These are phyloP conservation scores for Chaetophractus vellerosus DNA, from an alignment of 2,797 vertebrate species.

Conservation along the genomic window DNA sequence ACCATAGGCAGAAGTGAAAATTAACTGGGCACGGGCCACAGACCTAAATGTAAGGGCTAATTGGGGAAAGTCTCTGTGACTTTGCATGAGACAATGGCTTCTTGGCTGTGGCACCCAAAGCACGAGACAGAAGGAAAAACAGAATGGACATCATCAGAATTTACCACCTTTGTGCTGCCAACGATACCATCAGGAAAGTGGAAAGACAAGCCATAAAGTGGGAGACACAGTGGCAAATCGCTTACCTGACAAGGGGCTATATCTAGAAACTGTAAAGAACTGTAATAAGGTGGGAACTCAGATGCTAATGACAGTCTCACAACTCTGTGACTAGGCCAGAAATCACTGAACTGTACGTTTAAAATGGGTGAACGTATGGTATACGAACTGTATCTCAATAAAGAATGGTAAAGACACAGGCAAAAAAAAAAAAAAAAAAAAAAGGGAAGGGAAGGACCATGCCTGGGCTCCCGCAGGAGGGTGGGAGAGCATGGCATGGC, in stretches of 20 bases:
- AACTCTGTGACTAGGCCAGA: background rate
- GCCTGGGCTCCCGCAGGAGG: background rate
- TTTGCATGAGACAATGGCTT: background rate
- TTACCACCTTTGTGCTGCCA: background rate
- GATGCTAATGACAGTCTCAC: no score
- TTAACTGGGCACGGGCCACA: constrained; percentile 52
- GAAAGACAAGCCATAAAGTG: background rate
- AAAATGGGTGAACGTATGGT: background rate
- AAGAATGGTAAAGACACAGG: background rate
- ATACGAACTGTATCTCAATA: background rate
- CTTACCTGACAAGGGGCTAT: background rate
- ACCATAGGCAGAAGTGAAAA: constrained; percentile 16
- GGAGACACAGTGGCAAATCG: background rate
- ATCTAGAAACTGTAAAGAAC: no score
- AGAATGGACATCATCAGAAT: background rate
- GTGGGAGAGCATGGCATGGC: background rate
- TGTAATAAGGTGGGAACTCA: no score
- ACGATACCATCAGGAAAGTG: background rate
- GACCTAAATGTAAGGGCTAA: background rate
- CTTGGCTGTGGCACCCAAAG: background rate
- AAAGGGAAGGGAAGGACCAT: background rate
- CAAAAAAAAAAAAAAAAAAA: no score
- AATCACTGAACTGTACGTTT: background rate
- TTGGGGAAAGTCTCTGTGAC: background rate
- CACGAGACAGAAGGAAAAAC: background rate